Conservation (phyloP, 92 coral and sea anemone species). For the Porites lobata region DNA sequence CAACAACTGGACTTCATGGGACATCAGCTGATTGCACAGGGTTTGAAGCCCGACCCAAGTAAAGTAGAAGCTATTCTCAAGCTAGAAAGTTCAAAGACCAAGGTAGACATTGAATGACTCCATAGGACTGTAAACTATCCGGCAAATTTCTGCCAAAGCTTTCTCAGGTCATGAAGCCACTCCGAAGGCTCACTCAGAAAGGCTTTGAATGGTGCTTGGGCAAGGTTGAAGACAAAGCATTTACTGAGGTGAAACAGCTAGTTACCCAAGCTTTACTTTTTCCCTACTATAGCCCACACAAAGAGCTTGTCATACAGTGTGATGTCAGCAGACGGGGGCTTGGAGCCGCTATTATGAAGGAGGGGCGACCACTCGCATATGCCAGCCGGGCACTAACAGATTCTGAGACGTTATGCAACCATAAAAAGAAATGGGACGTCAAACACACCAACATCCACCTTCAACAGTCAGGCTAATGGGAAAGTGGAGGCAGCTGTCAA, state of each 20-base stretch:
- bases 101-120: too few relatives aligned
- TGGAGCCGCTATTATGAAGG: slow-evolving; percentile 37
- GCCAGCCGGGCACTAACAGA: slow-evolving; percentile 50
- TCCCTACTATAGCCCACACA: slow-evolving; percentile 41
- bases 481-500: too few relatives aligned
- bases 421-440: not conserved
- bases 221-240: slow-evolving; percentile 53
- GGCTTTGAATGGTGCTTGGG: slow-evolving; percentile 44
- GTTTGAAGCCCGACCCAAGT: not conserved
- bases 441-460: too few relatives aligned
- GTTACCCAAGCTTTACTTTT: slow-evolving; percentile 62
- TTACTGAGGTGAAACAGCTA: slow-evolving; percentile 39
- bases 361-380: slow-evolving; percentile 44
- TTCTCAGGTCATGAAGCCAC: slow-evolving; percentile 31
- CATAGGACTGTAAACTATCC: not conserved
- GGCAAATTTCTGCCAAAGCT: not conserved
- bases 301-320: slow-evolving; percentile 66
- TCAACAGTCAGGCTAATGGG: too few relatives aligned
- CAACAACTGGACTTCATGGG: slow-evolving; percentile 47
- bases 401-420: slow-evolving; percentile 42
- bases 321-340: slow-evolving; percentile 55
- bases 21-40: slow-evolving; percentile 9
- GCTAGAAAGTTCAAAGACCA: too few relatives aligned
- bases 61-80: too few relatives aligned
- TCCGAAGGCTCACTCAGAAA: slow-evolving; percentile 12